phyloP scores from a whole-genome alignment of 2,888 invertebrate species.

The Sclerodermus sp. region DNA sequence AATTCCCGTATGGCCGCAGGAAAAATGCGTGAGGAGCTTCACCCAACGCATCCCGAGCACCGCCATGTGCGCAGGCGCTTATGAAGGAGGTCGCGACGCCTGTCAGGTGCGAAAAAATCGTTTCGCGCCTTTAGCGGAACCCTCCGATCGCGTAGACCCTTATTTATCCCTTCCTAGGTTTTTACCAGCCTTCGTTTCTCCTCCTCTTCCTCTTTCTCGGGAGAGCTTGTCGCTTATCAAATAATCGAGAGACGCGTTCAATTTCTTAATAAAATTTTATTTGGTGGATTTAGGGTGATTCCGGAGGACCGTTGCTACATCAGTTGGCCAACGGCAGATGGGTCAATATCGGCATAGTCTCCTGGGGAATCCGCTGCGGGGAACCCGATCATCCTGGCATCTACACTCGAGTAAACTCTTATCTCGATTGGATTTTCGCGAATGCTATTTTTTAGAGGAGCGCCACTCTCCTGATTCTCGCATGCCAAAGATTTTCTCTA shows the following conservation, averaged over 20 bases:
- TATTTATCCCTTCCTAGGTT: too few relatives aligned
- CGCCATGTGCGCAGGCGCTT: constrained; percentile 76
- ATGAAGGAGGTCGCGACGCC: constrained; percentile 77
- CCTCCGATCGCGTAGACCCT: too few relatives aligned
- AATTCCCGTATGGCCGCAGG: constrained; percentile 77
- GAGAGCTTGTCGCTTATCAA: too few relatives aligned
- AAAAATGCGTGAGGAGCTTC: constrained; percentile 66
- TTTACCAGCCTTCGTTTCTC: too few relatives aligned
- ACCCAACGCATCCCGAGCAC: constrained; percentile 69
- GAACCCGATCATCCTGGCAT: constrained; percentile 76
- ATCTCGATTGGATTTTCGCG: constrained; percentile 71
- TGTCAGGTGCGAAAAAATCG: constrained; percentile 67
- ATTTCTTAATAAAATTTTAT: not conserved
- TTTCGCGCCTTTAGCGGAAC: too few relatives aligned
- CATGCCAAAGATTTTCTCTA: constrained; percentile 14
- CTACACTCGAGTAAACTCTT: constrained; percentile 74
- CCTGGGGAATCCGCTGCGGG: constrained; percentile 84
- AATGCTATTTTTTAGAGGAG: constrained; percentile 60
- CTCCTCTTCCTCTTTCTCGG: too few relatives aligned
- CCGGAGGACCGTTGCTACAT: constrained; percentile 79
- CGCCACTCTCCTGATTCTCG: not conserved
- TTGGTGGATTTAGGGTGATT: constrained; percentile 73
- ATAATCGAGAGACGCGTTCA: too few relatives aligned
- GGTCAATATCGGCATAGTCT: constrained; percentile 79
- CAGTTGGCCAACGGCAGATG: constrained; percentile 75